Evolutionary conservation across 2,113 vertebrate genomes (phyloP).

Genomic region (Oncorhynchus clarkii): DNA sequence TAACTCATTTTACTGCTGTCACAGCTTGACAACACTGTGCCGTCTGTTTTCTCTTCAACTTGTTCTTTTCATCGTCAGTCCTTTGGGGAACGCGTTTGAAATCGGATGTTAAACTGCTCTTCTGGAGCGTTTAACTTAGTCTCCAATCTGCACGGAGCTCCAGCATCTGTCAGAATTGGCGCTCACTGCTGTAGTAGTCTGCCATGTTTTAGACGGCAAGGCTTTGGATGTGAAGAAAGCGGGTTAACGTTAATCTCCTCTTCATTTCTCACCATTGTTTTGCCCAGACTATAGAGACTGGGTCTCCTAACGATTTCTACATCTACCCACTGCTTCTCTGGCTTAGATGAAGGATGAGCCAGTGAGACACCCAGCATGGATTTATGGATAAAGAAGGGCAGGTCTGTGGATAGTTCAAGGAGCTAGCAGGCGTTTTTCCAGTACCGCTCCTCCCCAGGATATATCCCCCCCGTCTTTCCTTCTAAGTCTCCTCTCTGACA

Average conservation of each 20-base stretch:
- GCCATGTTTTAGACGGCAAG: conserved; percentile 29
- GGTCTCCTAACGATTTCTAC: too few relatives aligned
- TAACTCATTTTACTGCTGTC: conserved; percentile 23
- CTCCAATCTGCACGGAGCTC: conserved; percentile 46
- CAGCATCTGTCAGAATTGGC: conserved; percentile 31
- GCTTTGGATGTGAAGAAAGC: conserved; percentile 39
- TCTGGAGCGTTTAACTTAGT: conserved; percentile 45
- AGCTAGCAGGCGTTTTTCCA: background rate
- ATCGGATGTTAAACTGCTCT: conserved; percentile 40
- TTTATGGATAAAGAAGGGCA: conserved; percentile 31
- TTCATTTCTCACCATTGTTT: conserved; percentile 41
- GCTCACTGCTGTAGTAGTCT: conserved; percentile 10
- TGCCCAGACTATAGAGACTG: too few relatives aligned
- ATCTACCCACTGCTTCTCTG: too few relatives aligned
- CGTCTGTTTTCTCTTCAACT: conserved; percentile 15
- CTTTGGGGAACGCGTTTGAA: conserved; percentile 17
- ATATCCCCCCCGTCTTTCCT: conserved; percentile 27
- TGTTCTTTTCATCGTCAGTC: conserved; percentile 34
- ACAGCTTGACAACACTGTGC: conserved; percentile 9
- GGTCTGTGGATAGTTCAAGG: too few relatives aligned
- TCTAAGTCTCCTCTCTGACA: background rate
- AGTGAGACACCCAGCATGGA: conserved; percentile 15
- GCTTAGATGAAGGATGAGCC: conserved; percentile 1
- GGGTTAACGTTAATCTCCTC: conserved; percentile 26
- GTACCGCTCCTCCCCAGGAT: conserved; percentile 14